Base-by-base conservation (phyloP, 2,797 vertebrate genomes). In the Brotula barbata region DNA sequence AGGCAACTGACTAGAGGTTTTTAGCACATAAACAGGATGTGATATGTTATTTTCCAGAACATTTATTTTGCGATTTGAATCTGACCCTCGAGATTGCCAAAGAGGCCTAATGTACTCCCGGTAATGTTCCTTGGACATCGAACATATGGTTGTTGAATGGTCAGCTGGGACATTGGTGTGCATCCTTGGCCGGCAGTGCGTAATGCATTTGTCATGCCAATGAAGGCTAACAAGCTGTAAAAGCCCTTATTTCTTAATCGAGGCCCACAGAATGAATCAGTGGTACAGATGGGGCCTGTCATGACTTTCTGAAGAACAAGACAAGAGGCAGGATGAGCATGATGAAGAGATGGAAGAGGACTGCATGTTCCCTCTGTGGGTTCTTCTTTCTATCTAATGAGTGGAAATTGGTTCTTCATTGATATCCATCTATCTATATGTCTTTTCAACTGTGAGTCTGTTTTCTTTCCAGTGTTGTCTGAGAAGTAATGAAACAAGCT, bases 211-310 rank as follows among this genome's bases (percentile, higher is more conserved):
- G 70, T 85, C 78, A 81, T 74, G 73, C 59, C 68, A 71, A 62
- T 64, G 37, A 51, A 40, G 57, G 56, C 72, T 73, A 52, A 73
- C 68, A 76, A 58, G 76, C 48, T 68, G 81, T 74, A 62, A 76
- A 83, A 77, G 61, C 74, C 58, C 65, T 71, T 75, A 82, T 49
- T 78, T 81, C 63, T 51, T 76, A 64, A 85, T 71, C 45, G 37
- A 71, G 64, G 62, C 58, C 75, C 69, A 75, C 62, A 9, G 82
- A 73, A 76, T 81, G 59, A 80, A 80, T 74, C 21, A 42, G 68
- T 85, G 76, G 82, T 86, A 78, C 83, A 85, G 80, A 85, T 75
- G 83, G 67, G 83, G 55, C 71, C 69, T 71, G 75, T 78, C 72
- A 71, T 70, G 71, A 50, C 77, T 71, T 73, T 73, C 55, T 72